Base-by-base conservation (phyloP, 2,888 invertebrate genomes). In the Pelosia muscerda region DNA sequence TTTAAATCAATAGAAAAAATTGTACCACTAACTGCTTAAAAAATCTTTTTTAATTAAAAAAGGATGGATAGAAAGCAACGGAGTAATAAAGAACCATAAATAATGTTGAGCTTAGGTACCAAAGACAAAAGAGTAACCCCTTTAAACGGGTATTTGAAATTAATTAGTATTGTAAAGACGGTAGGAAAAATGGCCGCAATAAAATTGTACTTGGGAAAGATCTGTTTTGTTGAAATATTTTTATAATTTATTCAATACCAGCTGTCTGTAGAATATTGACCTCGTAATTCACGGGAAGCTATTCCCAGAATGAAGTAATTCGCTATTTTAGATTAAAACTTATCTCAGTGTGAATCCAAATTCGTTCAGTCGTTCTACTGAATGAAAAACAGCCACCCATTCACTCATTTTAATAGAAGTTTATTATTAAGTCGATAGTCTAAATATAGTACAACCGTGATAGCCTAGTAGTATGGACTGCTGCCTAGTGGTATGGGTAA, bases 51-150 rank as follows among this genome's bases (percentile, higher is more conserved):
- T 56, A 64, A 69, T 61, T 68, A 65, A 64, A 67, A 63, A 65
- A 3, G 23, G 38, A 26, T 59, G 31, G 38, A 53, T 49, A 11
- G 26, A 28, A 56, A 62, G 34, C 55, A 62, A 19, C 59, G 11
- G 61, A 73, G 66, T 68, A 75, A 71, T 80, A 75, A 66, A 75
- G 34, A 61, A 65, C 61, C 70, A 75, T 78, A 77, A 78, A 78
- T 69, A 69, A 58, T 58, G 28, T 60, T 53, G 53, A 66, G 66
- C 68, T 54, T 60, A 59, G 34, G 54, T 61, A 34, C 23, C 56
- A 71, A 66, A 79, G 70, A 77, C 77, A 72, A 76, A 74, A 63
- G 70, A 71, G 63, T 65, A 65, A 63, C 59, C 57, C 57, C 23
- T 58, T 69, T 69, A 68, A 66, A 65, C 71, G 67, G 64, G 71